Evolutionary conservation across 2,113 vertebrate species (phyloP).

Genomic region (Chamaetylas fuelleborni): DNA sequence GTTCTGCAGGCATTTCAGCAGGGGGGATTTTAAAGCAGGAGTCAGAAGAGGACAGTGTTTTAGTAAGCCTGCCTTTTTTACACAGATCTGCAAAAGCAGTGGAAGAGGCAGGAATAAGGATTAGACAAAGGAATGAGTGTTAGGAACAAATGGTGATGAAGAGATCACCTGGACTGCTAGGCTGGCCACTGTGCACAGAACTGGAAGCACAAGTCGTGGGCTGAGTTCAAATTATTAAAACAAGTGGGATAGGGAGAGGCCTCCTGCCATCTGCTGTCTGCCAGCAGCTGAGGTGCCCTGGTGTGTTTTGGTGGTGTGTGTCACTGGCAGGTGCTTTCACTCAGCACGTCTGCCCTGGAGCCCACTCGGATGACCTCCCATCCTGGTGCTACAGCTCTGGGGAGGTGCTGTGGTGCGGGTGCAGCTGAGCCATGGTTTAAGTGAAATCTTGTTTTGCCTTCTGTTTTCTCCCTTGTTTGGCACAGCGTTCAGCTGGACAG

Average conservation of each 20-base stretch:
- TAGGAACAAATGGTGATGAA: background rate
- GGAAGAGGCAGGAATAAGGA: background rate
- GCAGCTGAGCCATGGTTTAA: background rate
- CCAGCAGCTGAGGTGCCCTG: background rate
- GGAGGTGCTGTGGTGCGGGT: background rate
- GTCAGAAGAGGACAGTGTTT: conserved; percentile 3
- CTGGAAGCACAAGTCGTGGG: background rate
- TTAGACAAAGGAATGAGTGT: background rate
- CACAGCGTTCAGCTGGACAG: background rate
- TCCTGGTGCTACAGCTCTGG: background rate
- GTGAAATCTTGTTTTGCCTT: background rate
- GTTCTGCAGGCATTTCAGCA: conserved; percentile 12
- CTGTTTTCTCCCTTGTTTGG: background rate
- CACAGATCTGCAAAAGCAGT: background rate
- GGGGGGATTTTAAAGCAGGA: background rate
- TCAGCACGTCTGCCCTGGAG: background rate
- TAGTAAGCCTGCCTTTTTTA: background rate
- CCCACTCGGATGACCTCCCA: background rate
- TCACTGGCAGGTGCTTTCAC: background rate
- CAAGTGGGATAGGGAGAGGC: background rate
- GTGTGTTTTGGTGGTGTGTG: background rate
- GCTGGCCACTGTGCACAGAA: background rate
- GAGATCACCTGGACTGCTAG: background rate
- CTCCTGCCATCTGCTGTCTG: background rate
- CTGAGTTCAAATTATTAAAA: background rate